These are phyloP conservation scores for Leptestheria dahalacensis DNA, from an alignment of 1,140 invertebrate genomes.

Conservation along the genomic window DNA sequence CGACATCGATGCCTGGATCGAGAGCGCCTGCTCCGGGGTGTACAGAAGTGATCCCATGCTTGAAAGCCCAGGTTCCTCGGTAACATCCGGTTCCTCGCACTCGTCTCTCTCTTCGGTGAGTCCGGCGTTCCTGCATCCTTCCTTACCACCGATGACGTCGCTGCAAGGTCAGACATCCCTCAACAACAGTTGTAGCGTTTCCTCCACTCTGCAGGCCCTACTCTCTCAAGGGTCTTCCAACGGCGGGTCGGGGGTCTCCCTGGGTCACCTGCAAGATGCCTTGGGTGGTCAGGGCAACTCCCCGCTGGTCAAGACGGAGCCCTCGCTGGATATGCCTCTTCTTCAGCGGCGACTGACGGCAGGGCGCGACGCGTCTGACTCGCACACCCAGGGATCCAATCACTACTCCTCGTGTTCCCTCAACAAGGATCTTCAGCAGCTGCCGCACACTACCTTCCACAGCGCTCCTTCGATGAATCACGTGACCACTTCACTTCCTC, in stretches of 20 bases:
- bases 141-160: constrained; percentile 13
- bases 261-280: background rate
- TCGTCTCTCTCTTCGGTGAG: constrained; percentile 17
- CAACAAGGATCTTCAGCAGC: background rate
- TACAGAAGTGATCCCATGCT: constrained; percentile 17
- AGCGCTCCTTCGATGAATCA: constrained; percentile 2
- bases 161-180: background rate
- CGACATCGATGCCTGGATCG: constrained; percentile 54
- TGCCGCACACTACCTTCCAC: constrained; percentile 19
- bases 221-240: constrained; percentile 32
- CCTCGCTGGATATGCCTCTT: constrained; percentile 46
- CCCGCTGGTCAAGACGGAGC: constrained; percentile 15
- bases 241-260: background rate
- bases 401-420: constrained; percentile 7
- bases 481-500: constrained; percentile 12
- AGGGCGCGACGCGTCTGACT: constrained; percentile 7
- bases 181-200: constrained; percentile 13
- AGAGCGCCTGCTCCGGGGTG: constrained; percentile 43
- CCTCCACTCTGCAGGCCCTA: constrained; percentile 48
- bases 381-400: background rate
- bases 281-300: background rate
- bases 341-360: constrained; percentile 32
- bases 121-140: constrained; percentile 17
- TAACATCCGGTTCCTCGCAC: constrained; percentile 10
- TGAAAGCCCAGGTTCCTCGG: constrained; percentile 17